Evolutionary conservation across 1,140 invertebrate species (phyloP), one percentile per base, ranked within the genome.

Genomic region (Neotoxoptera formosana): DNA sequence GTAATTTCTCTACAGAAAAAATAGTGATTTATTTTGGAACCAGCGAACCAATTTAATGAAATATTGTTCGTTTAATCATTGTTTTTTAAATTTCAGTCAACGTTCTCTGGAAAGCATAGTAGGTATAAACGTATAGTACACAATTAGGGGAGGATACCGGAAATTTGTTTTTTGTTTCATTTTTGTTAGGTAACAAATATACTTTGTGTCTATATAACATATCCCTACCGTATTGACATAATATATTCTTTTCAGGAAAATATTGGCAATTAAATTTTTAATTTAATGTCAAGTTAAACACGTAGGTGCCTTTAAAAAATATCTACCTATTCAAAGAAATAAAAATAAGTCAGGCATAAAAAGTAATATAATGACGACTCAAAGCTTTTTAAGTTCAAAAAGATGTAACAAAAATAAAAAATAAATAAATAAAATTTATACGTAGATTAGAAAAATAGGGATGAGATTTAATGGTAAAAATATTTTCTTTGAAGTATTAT

Each of bases 301-400:
- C 48, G 7, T 41, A 41, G 41, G 4, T 53, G 51, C 17, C 30
- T 88, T 34, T 88, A 8, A 34, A 21, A 48, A 76, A 76, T n/a
- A 17, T n/a, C 14, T 20, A 76, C 30, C 14, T 76, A 67, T n/a
- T n/a, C n/a, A 76, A 76, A n/a, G 60, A 76, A 47, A 86, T 51
- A 34, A 88, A 48, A 34, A 20, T 23, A 88, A 34, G 7, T 88
- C 48, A 34, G 87, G n/a, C 48, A 48, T n/a, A 88, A 34, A 88
- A 86, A 48, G 17, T 88, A 48, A 88, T 86, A 48, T 34, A 88
- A 88, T n/a, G 87, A 53, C 7, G 30, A 88, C n/a, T 23, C 48
- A 34, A 88, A 51, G 30, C 51, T n/a, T 48, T 87, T 87, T 87
- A n/a, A 84, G 47, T 84, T 41, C 21, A 84, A 84, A 76, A 76